Evolutionary conservation across 2,888 invertebrate genomes (phyloP), one percentile per base, ranked within the genome.

Genomic region (Ectemnius continuus): DNA sequence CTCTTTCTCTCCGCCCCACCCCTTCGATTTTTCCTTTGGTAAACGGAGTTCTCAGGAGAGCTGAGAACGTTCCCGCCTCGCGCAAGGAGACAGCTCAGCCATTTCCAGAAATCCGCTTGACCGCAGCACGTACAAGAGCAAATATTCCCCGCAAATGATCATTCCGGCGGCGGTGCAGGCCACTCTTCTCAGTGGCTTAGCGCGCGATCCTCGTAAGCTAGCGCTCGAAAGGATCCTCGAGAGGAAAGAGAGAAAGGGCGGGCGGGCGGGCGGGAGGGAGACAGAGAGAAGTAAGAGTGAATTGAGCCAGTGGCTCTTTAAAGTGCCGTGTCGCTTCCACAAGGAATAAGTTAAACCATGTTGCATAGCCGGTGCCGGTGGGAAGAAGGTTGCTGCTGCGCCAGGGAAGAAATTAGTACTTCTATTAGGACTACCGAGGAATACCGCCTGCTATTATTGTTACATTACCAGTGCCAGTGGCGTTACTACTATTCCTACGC

Each of bases 51-150:
- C 52, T 52, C 52, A 52, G 16, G 52, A 52, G 16, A 14, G 52
- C 52, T 52, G 52, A 52, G 52, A 52, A 52, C 52, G 36, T 14
- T 52, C 52, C 1, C n/a, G n/a, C 16, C 16, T 52, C 52, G 8
- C 6, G 8, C 52, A 5, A 52, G 5, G 52, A 14, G 16, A 52
- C n/a, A 52, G 13, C 8, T n/a, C 16, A 52, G 52, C 5, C 52
- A 36, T 36, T 52, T 16, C 16, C 52, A 52, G 52, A 52, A 52
- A 52, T 52, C 16, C 52, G 52, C 52, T 5, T 52, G 4, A 52
- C 52, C 52, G 52, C 52, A 52, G 52, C 52, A 52, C 52, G 52
- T 52, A 52, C 52, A 52, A 52, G 52, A 52, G n/a, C 52, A 52
- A 52, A 52, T 52, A 52, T 52, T 52, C n/a, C 16, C 52, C 16